A percentile compares a stretch with the other conserved stretches of the same genome.
phyloP scores from a whole-genome alignment of 2,888 invertebrate genomes.

The Watsonalla binaria region DNA sequence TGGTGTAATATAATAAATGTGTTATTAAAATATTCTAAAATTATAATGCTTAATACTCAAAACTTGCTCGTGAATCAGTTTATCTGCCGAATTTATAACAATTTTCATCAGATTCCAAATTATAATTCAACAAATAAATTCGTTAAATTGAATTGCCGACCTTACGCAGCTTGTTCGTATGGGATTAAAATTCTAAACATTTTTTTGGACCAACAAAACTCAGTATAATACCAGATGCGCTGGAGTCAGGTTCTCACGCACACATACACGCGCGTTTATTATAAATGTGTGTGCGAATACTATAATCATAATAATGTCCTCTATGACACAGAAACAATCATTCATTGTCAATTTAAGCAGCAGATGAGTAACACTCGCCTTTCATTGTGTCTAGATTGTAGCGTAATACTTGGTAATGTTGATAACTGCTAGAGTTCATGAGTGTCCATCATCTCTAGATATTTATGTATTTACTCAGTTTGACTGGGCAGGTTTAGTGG shows the following conservation, averaged over 20 bases:
- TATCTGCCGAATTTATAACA: too few species aligned
- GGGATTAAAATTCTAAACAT: constrained; percentile 25
- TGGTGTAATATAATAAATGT: too few species aligned
- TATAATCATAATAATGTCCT: not conserved
- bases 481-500: too few species aligned
- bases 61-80: too few species aligned
- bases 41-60: too few species aligned
- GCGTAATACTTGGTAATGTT: not conserved
- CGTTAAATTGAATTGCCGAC: too few species aligned
- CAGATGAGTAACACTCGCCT: constrained; percentile 11
- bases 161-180: constrained; percentile 1
- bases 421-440: not conserved
- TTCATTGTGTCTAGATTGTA: not conserved
- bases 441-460: not conserved
- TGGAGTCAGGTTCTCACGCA: constrained; percentile 21
- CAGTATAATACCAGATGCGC: constrained; percentile 35
- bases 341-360: constrained; percentile 17
- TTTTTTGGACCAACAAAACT: constrained; percentile 26
- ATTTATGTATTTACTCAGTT: too few species aligned
- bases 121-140: too few species aligned
- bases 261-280: constrained; percentile 14
- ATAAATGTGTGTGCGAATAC: constrained; percentile 1
- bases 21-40: too few species aligned
- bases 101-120: too few species aligned
- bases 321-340: constrained; percentile 14